Conservation (phyloP, 2,888 invertebrate species). For the Lasioglossum malachurum region DNA sequence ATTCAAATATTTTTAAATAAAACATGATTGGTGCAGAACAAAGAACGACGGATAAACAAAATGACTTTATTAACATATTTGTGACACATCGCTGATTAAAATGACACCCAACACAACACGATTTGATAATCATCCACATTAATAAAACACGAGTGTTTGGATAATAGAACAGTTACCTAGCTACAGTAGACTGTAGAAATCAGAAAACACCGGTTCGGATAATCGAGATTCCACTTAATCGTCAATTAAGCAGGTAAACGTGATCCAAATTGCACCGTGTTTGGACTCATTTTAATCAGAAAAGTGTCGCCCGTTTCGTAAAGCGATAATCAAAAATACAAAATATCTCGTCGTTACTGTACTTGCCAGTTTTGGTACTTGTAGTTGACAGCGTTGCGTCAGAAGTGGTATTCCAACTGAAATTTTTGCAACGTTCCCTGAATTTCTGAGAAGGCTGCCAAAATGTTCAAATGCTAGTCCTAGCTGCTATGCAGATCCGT, state of each 20-base stretch:
- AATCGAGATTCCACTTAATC: background rate
- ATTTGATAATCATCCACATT: no score
- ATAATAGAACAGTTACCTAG: no score
- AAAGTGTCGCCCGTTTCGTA: background rate
- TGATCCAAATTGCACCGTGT: background rate
- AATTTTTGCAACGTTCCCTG: background rate
- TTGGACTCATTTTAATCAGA: background rate
- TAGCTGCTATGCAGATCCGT: constrained; percentile 77
- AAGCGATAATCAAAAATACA: background rate
- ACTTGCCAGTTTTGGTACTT: background rate
- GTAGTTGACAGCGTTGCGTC: background rate
- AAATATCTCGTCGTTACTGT: background rate
- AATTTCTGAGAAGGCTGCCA: background rate
- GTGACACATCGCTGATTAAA: no score
- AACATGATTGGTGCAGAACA: no score
- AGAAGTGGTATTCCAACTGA: background rate
- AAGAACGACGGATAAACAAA: no score
- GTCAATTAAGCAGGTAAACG: background rate
- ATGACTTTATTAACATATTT: no score
- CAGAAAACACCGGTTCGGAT: background rate
- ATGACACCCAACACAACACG: no score
- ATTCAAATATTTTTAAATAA: background rate
- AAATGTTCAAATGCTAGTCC: constrained; percentile 23
- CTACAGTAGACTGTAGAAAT: no score
- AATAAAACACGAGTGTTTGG: no score